These are phyloP conservation scores for Cnemophilus loriae DNA, from an alignment of 2,113 vertebrate genomes.

Conservation along the genomic window DNA sequence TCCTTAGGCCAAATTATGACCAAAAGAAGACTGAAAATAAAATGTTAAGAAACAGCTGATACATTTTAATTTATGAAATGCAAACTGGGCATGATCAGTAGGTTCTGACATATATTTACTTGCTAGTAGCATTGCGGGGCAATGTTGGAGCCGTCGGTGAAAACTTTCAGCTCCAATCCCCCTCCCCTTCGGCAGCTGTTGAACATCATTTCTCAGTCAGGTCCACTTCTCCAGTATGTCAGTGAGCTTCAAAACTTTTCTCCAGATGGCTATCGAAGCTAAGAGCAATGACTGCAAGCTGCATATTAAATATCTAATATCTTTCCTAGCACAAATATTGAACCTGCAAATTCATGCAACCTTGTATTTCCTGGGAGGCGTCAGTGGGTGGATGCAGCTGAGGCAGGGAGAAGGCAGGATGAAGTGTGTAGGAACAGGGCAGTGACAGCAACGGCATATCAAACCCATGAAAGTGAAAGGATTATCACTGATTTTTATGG, in stretches of 20 bases:
- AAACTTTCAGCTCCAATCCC: background rate
- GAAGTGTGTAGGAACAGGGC: background rate
- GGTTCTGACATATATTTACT: conserved; percentile 27
- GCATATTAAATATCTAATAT: background rate
- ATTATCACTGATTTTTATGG: background rate
- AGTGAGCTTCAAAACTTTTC: conserved; percentile 15
- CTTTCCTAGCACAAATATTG: background rate
- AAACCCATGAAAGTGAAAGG: background rate
- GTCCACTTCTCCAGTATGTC: background rate
- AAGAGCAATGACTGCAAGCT: background rate
- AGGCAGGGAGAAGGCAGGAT: background rate
- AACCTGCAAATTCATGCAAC: background rate
- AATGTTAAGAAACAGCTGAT: conserved; percentile 43
- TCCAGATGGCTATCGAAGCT: conserved; percentile 32
- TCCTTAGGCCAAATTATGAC: conserved; percentile 50
- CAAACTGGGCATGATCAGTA: background rate
- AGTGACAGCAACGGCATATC: background rate
- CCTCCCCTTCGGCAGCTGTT: conserved; percentile 21
- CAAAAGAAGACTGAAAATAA: conserved; percentile 42
- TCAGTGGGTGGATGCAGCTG: background rate
- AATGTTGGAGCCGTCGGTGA: background rate
- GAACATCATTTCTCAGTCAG: background rate
- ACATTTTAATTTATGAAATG: conserved; percentile 52
- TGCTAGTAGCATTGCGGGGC: background rate
- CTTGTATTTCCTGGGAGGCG: background rate